Evolutionary conservation across 2,888 invertebrate genomes (phyloP), one percentile per base, ranked within the genome.

Genomic region (Mystacides longicornis): DNA sequence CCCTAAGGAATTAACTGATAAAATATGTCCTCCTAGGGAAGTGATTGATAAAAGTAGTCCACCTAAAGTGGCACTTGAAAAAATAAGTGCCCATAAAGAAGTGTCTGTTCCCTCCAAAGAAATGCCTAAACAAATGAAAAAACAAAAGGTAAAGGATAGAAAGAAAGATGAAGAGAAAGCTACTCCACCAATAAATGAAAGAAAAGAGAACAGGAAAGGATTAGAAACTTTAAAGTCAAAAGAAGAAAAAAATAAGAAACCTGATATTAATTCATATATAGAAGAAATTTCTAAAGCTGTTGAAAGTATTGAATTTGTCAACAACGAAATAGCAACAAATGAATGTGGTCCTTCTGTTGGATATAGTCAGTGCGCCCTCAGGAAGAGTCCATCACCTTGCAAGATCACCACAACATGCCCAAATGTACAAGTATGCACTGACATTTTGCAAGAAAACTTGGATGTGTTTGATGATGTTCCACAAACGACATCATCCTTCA

Each of bases 231-330:
- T 20, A 21, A 21, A 21, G 7, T 3, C 14, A 45, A 14, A 9
- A 21, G 16, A 43, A 43, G 14, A 14, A 16, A 43, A 43, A 11
- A n/a, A 43, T 43, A 43, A n/a, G 16, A 18, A 43, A n/a, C 16
- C 11, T 43, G 16, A 43, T 16, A 16, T 43, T 43, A 43, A 51
- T 33, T 43, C 60, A 4, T 58, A 52, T 27, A 20, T 54, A 2
- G 56, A 58, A 21, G 61, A 61, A 49, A 54, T 61, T 31, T 55
- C 56, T n/a, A 61, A 54, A 52, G 61, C 61, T 7, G 56, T 58
- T 7, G 59, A 61, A 16, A 50, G 45, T 22, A 58, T 61, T 18
- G 57, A 61, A 51, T 54, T 59, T 43, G 57, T 59, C 22, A 59
- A 59, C 14, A 47, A 51, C 42, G 61, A 59, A 51, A 22, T 57